phyloP scores from a whole-genome alignment of 2,797 vertebrate species.

The Tarsius wallacei region DNA sequence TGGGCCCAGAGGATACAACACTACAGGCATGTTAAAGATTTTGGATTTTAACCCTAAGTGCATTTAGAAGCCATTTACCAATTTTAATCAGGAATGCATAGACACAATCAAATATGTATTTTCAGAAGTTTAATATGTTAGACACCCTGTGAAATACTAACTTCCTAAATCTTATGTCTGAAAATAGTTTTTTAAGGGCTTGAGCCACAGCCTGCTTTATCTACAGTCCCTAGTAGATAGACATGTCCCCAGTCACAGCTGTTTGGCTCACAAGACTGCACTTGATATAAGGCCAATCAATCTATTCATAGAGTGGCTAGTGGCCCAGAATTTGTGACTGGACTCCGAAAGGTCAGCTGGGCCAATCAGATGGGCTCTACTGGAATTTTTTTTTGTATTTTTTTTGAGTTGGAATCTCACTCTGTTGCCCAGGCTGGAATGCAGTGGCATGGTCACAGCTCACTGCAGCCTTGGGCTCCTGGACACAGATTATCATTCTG shows the following conservation, averaged over 20 bases:
- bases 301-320: background rate
- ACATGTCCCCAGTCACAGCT: background rate
- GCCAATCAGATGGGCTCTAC: background rate
- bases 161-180: background rate
- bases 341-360: background rate
- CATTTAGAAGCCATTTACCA: background rate
- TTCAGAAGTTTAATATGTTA: background rate
- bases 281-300: background rate
- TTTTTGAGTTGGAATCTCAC: too few relatives aligned
- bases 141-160: background rate
- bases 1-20: background rate
- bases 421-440: too few relatives aligned
- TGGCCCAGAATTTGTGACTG: background rate
- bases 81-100: background rate
- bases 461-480: too few relatives aligned
- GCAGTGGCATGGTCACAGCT: too few relatives aligned
- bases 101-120: background rate
- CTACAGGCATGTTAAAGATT: background rate
- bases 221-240: background rate
- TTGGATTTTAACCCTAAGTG: background rate
- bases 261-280: background rate
- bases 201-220: background rate
- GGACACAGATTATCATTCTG: too few relatives aligned
- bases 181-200: background rate
- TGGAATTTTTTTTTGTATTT: background rate